Base-by-base conservation (phyloP, 2,888 invertebrate species). In the Onchidella celtica region DNA sequence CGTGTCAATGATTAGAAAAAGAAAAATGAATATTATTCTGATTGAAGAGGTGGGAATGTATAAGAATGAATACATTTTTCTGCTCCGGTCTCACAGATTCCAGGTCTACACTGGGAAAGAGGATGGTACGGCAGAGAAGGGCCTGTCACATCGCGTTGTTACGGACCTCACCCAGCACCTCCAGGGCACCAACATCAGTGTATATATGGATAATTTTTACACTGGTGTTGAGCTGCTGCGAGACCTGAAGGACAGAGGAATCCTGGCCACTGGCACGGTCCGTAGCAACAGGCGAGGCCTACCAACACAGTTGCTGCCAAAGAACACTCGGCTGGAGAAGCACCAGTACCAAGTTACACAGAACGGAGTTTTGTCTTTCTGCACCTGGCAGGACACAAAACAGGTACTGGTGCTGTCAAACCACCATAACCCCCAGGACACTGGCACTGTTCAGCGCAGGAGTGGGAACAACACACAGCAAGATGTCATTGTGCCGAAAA, bases 151-250 rank as follows among this genome's bases (percentile, higher is more conserved):
- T 27, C 3, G 59, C 3, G 59, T 59, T n/a, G 59, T 59, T n/a
- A 59, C n/a, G 59, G 59, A 59, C 59, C 59, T 59, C 27, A 27
- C 27, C 3, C n/a, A n/a, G 59, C 59, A n/a, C n/a, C 27, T 24
- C 59, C 59, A 59, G n/a, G n/a, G 27, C 59, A 65, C 65, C 3
- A 32, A 32, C 32, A 24, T 14, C 24, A 4, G 27, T 27, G 65
- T 65, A 4, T 65, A 65, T 32, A 65, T 24, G 65, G 65, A 65
- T 32, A 65, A 65, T 65, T 65, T 65, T 65, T 65, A 65, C 27
- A 65, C 65, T 3, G 32, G 65, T 17, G 24, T 24, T 3, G 17
- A 27, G 29, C 65, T 65, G 24, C 24, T 65, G 24, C 3, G 27
- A 4, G 65, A 65, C 24, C 32, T 65, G 65, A 17, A 21, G 17